These are phyloP conservation scores for Lanistes nyassanus DNA, from an alignment of 1,140 invertebrate species.

Conservation along the genomic window DNA sequence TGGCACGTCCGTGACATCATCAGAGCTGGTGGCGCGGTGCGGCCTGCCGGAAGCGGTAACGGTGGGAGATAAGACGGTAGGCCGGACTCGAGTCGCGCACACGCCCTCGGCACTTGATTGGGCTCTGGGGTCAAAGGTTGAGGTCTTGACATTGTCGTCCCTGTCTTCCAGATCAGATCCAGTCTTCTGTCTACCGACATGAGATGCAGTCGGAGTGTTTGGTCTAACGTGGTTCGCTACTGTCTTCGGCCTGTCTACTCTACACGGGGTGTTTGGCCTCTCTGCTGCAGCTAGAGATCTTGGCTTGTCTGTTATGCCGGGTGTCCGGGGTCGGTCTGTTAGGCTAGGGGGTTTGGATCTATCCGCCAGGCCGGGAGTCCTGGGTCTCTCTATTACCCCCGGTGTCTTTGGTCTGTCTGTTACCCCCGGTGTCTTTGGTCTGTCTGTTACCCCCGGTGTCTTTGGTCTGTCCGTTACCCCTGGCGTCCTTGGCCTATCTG, in stretches of 20 bases:
- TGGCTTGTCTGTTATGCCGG: constrained; percentile 29
- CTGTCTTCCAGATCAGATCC: neutral
- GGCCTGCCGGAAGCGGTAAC: neutral
- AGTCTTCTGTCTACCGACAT: neutral
- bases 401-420: constrained; percentile 31
- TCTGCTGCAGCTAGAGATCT: neutral
- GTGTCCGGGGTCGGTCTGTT: constrained; percentile 26
- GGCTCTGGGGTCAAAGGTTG: too few species aligned
- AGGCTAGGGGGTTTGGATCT: neutral
- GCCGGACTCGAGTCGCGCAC: too few species aligned
- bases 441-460: constrained; percentile 13
- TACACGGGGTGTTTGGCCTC: neutral
- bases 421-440: constrained; percentile 39
- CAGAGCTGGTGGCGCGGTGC: neutral
- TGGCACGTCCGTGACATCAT: neutral
- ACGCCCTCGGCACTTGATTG: too few species aligned
- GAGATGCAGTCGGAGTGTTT: constrained; percentile 14
- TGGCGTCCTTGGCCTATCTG: neutral
- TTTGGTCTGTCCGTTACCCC: constrained; percentile 10
- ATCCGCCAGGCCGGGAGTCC: constrained; percentile 13
- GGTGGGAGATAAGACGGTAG: neutral
- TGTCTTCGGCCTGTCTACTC: neutral
- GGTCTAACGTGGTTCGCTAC: neutral
- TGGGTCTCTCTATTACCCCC: constrained; percentile 18
- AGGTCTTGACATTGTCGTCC: neutral